A percentile compares a stretch with the other conserved stretches of the same genome.
phyloP scores from a whole-genome alignment of 2,113 vertebrate species.

The Catharus fuscescens region DNA sequence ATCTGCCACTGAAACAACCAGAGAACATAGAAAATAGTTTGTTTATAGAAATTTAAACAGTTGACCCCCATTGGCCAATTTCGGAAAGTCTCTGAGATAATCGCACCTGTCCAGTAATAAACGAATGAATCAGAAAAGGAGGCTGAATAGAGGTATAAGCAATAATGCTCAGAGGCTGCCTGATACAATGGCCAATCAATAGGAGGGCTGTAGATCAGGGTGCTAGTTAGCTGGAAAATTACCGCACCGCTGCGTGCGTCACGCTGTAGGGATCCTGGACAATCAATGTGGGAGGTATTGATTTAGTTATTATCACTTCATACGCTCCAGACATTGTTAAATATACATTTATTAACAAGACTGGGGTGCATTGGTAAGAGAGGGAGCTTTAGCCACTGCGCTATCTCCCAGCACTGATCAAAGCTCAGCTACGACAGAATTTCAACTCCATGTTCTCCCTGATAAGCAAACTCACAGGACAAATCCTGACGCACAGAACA shows the following conservation, averaged over 20 bases:
- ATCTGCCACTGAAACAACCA: background rate
- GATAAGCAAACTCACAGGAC: background rate
- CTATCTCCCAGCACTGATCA: background rate
- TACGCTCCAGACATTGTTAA: slow-evolving; percentile 79
- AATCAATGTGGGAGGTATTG: slow-evolving; percentile 78
- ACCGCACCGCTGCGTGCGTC: slow-evolving; percentile 66
- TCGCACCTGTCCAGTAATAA: slow-evolving; percentile 69
- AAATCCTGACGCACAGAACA: background rate
- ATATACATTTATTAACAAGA: slow-evolving; percentile 79
- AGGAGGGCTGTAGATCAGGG: slow-evolving; percentile 75
- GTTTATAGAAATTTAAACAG: slow-evolving; percentile 48
- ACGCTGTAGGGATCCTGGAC: slow-evolving; percentile 76
- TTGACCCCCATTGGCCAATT: slow-evolving; percentile 48
- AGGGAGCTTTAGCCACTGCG: slow-evolving; percentile 32
- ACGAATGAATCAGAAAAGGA: slow-evolving; percentile 70
- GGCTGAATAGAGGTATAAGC: slow-evolving; percentile 68
- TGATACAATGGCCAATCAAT: slow-evolving; percentile 77
- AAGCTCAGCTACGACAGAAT: slow-evolving; percentile 6
- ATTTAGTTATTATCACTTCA: slow-evolving; percentile 81
- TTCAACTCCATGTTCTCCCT: background rate
- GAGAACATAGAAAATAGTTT: slow-evolving; percentile 52
- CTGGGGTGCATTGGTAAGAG: slow-evolving; percentile 58
- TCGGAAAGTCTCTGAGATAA: slow-evolving; percentile 58
- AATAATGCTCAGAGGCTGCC: slow-evolving; percentile 68
- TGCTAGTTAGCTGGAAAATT: slow-evolving; percentile 78